These are phyloP conservation scores for Anas bernieri DNA, from an alignment of 2,797 vertebrate species.

Conservation along the genomic window DNA sequence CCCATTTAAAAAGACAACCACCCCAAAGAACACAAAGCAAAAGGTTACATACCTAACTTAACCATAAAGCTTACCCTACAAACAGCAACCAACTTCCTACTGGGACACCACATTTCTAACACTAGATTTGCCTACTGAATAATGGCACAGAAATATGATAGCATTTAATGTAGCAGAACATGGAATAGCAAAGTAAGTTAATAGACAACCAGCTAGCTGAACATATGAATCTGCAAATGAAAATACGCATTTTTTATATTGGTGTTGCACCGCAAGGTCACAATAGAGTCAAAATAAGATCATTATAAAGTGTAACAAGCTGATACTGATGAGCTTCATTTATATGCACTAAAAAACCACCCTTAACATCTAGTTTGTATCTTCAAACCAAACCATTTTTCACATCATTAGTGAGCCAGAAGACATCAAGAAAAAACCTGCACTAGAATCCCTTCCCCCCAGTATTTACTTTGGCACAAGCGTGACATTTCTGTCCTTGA, in stretches of 20 bases:
- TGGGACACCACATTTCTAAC: neutral
- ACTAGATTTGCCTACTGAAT: neutral
- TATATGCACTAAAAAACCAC: neutral
- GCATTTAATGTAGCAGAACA: slow-evolving; percentile 14
- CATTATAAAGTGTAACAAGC: slow-evolving; percentile 42
- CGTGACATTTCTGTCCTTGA: neutral
- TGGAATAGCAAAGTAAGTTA: neutral
- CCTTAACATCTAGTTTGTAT: neutral
- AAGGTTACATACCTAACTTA: neutral
- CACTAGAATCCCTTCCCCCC: neutral
- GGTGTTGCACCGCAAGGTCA: slow-evolving; percentile 19
- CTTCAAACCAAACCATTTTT: slow-evolving; percentile 31
- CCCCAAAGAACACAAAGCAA: neutral
- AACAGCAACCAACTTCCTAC: neutral
- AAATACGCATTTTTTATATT: slow-evolving; percentile 12
- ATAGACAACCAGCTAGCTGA: neutral
- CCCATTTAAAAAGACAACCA: neutral
- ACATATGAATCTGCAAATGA: neutral
- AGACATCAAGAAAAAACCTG: neutral
- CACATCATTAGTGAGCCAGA: slow-evolving; percentile 39
- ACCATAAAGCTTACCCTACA: neutral
- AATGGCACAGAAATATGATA: neutral
- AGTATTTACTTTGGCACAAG: slow-evolving; percentile 1
- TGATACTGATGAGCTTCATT: slow-evolving; percentile 31
- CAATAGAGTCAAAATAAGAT: slow-evolving; percentile 7